Percentiles rank a stretch among this genome's conserved stretches.
Evolutionary conservation across 2,797 vertebrate genomes (phyloP).

Genomic region (Hydrocynus forskahlii): DNA sequence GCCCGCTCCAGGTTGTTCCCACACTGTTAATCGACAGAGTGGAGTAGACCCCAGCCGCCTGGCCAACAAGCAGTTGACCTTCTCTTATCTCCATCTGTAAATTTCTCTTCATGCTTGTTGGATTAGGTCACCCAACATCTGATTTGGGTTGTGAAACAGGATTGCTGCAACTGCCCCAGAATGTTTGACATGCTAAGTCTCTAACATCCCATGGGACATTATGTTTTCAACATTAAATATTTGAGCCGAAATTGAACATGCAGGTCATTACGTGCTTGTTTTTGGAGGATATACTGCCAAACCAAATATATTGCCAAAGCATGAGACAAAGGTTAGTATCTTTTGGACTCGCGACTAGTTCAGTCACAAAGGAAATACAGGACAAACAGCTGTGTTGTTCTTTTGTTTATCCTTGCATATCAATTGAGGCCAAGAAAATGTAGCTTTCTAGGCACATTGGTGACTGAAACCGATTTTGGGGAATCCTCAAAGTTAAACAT

Average conservation of each 20-base stretch:
- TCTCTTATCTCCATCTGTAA: constrained; percentile 49
- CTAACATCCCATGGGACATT: constrained; percentile 23
- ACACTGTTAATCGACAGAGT: constrained; percentile 32
- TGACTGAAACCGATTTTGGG: constrained; percentile 27
- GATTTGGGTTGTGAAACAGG: constrained; percentile 51
- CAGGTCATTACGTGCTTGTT: constrained; percentile 38
- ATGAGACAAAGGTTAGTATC: constrained; percentile 23
- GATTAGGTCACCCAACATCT: constrained; percentile 53
- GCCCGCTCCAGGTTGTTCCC: constrained; percentile 9
- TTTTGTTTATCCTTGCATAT: constrained; percentile 20
- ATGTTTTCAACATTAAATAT: constrained; percentile 30
- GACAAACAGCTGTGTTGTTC: constrained; percentile 40
- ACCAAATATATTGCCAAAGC: constrained; percentile 43
- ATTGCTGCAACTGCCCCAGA: constrained; percentile 33
- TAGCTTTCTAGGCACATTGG: constrained; percentile 12
- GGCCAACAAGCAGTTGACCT: constrained; percentile 54
- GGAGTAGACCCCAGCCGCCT: constrained; percentile 19
- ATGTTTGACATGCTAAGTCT: constrained; percentile 33
- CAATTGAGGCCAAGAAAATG: constrained; percentile 16
- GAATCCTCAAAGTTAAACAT: constrained; percentile 28
- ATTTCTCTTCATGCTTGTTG: constrained; percentile 48
- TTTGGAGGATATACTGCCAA: constrained; percentile 43
- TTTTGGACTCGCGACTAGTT: constrained; percentile 10
- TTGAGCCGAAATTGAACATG: constrained; percentile 33
- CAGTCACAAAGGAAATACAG: constrained; percentile 28